Evolutionary conservation across 1,140 invertebrate genomes (phyloP).

Genomic region (Alviniconcha marisindica): DNA sequence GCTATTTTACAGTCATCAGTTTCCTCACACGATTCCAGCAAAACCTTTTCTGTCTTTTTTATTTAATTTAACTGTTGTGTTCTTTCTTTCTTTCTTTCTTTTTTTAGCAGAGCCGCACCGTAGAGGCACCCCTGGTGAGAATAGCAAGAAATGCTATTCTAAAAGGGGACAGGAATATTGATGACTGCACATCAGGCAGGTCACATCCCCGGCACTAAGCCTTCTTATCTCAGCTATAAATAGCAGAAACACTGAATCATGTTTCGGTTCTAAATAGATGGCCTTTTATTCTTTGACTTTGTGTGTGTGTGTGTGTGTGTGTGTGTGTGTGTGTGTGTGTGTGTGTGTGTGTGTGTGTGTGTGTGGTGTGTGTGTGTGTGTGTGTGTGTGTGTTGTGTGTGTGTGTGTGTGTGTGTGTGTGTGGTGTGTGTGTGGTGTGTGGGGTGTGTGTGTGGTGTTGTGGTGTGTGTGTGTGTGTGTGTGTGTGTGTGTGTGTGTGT

Average conservation of each 20-base stretch:
- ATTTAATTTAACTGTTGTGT: no score
- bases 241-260: background rate
- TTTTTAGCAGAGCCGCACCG: background rate
- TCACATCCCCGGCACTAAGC: background rate
- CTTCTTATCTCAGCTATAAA: background rate
- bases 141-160: background rate
- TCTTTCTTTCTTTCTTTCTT: no score
- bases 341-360: background rate
- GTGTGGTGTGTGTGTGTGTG: background rate
- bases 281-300: background rate
- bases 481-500: background rate
- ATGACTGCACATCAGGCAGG: no score
- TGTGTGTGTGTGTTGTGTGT: background rate
- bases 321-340: background rate
- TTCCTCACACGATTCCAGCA: background rate
- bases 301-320: background rate
- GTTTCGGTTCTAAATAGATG: background rate
- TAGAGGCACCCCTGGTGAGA: background rate
- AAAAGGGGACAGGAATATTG: background rate
- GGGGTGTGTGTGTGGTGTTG: background rate
- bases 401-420: background rate
- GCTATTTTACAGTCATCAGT: background rate
- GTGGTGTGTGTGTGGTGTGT: background rate
- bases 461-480: background rate
- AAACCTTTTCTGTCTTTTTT: no score